Conservation (phyloP, 2,888 invertebrate species). For the Cryptus viduatorius region DNA sequence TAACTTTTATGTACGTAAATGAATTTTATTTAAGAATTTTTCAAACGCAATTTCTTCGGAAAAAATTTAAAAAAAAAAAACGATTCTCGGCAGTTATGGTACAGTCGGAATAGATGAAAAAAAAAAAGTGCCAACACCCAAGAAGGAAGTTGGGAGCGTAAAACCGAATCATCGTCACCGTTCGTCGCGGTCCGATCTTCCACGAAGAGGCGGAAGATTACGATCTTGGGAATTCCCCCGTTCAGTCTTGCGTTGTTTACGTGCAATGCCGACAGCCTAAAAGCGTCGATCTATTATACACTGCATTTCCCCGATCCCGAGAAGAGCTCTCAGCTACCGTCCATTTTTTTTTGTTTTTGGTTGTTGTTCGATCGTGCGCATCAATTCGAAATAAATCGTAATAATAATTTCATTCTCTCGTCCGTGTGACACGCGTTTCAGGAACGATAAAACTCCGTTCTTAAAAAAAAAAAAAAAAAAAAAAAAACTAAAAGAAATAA, state of each 20-base stretch:
- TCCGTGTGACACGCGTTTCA: background rate
- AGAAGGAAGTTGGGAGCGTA: slow-evolving; percentile 50
- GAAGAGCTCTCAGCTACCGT: background rate
- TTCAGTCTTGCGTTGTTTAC: slow-evolving; percentile 10
- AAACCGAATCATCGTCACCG: slow-evolving; percentile 49
- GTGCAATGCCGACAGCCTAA: slow-evolving; percentile 14
- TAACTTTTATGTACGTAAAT: too few species aligned
- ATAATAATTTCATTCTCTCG: slow-evolving; percentile 22
- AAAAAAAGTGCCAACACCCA: slow-evolving; percentile 21
- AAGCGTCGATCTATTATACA: slow-evolving; percentile 35
- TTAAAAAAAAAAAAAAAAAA: background rate
- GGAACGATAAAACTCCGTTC: background rate
- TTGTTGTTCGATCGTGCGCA: slow-evolving; percentile 31
- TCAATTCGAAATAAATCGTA: slow-evolving; percentile 5
- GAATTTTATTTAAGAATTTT: too few species aligned
- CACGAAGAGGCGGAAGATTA: slow-evolving; percentile 56
- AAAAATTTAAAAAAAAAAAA: background rate
- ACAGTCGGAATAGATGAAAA: slow-evolving; percentile 42
- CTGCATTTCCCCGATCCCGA: background rate
- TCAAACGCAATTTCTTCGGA: too few species aligned
- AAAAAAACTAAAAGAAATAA: background rate
- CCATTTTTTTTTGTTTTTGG: background rate
- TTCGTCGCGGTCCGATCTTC: slow-evolving; percentile 29
- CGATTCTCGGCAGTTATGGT: slow-evolving; percentile 19
- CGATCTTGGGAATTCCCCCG: slow-evolving; percentile 53